Base-by-base conservation (phyloP, 2,113 vertebrate species). In the Martes martes region DNA sequence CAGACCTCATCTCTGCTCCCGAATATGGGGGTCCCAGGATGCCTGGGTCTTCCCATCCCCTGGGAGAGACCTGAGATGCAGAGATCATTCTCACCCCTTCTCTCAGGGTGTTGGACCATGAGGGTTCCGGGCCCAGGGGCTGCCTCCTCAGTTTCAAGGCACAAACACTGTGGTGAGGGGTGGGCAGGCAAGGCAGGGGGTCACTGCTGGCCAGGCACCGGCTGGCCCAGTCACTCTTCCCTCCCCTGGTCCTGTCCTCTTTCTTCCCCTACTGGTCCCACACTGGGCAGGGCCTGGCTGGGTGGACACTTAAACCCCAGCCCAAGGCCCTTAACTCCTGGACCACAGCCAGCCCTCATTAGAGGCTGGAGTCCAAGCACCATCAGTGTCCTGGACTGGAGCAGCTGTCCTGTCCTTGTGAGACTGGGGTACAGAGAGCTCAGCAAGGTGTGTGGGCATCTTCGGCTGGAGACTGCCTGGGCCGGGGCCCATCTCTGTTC, bases 61-160 rank as follows among this genome's bases (percentile, higher is more conserved):
- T 52, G 55, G 24, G 36, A 57, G n/a, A 85, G 63, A 84, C 89
- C 96, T 67, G 42, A 96, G 97, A 81, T 65, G 61, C 69, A 83
- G 69, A 94, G 79, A 84, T 39, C 67, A 92, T 55, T 78, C 78
- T 81, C 2, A 0, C 36, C 50, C 90, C 42, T 76, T 74, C 88
- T 50, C 59, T 86, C 87, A 85, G 78, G 73, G 74, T 26, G 0
- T 9, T 83, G 69, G 87, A 61, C 39, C 28, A 36, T 16, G 57
- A 47, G 19, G 59, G 19, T 50, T 71, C 71, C 82, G 88, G 91
- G 83, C 84, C 89, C 82, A 80, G 31, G 31, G 50, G 82, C 95
- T 94, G 86, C 82, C 97, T 93, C 88, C 91, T 95, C 96, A 92
- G 82, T 86, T 59, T 97, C 95, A 98, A 98, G 98, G 98, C 97